Evolutionary conservation across 92 coral and sea anemone genomes (phyloP).

Genomic region (Paramuricea clavata): DNA sequence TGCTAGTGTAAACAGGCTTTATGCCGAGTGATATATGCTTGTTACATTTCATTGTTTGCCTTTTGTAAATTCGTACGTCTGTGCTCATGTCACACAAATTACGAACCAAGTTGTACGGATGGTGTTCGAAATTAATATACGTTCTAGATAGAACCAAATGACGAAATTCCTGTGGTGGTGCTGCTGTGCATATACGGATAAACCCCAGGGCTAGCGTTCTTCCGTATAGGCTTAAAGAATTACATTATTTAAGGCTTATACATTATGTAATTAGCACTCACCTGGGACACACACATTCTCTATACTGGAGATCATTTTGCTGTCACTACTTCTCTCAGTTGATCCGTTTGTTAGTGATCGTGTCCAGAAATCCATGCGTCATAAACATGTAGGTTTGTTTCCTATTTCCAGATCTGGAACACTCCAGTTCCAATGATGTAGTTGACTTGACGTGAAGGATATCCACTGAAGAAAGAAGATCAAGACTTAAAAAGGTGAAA

Average conservation of each 20-base stretch:
- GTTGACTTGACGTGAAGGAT: background rate
- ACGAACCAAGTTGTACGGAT: too few relatives aligned
- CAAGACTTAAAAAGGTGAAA: too few relatives aligned
- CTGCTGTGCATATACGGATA: background rate
- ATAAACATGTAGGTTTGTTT: too few relatives aligned
- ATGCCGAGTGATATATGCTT: too few relatives aligned
- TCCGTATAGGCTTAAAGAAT: background rate
- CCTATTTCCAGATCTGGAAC: background rate
- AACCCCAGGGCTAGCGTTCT: constrained; percentile 38
- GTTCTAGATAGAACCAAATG: background rate
- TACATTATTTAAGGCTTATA: background rate
- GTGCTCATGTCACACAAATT: background rate
- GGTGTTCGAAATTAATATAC: too few relatives aligned
- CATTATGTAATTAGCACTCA: background rate
- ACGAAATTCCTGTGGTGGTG: background rate
- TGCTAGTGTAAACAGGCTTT: too few relatives aligned
- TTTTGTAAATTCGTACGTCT: too few relatives aligned
- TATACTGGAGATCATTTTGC: background rate
- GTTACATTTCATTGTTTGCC: too few relatives aligned
- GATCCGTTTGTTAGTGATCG: background rate
- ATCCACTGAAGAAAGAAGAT: background rate
- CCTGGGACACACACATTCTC: background rate
- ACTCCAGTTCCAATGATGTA: background rate
- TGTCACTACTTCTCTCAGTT: background rate
- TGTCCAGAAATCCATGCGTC: too few relatives aligned